Conservation (phyloP, 2,888 invertebrate genomes). For the Pelosia muscerda region DNA sequence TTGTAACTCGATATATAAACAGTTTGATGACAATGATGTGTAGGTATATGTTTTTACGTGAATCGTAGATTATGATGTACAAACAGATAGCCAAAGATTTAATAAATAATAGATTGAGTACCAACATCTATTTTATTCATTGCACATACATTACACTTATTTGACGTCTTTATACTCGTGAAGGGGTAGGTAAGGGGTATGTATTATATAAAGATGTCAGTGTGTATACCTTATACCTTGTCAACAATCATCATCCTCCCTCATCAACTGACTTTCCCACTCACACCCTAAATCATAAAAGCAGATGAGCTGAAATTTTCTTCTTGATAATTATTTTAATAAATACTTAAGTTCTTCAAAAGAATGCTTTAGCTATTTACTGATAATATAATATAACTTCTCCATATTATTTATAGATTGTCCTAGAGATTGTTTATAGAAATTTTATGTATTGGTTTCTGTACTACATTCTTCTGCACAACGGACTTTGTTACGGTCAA, state of each 20-base stretch:
- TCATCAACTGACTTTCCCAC: not conserved
- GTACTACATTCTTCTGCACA: no score
- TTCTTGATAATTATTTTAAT: no score
- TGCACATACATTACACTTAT: not conserved
- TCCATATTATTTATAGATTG: not conserved
- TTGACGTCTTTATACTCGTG: not conserved
- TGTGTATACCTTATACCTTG: not conserved
- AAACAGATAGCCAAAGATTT: slow-evolving; percentile 80
- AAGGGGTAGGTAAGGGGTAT: not conserved
- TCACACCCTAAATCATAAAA: not conserved
- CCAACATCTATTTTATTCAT: slow-evolving; percentile 47
- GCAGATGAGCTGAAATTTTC: not conserved
- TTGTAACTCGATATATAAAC: slow-evolving; percentile 84
- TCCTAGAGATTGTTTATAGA: not conserved
- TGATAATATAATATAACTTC: no score
- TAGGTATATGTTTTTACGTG: slow-evolving; percentile 85
- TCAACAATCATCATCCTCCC: not conserved
- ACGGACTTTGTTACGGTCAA: not conserved
- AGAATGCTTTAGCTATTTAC: no score
- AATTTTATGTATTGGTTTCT: not conserved
- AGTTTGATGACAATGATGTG: slow-evolving; percentile 76
- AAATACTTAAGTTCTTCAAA: no score
- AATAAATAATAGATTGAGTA: slow-evolving; percentile 79
- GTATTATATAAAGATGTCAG: not conserved
- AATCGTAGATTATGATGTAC: slow-evolving; percentile 82